Percentiles rank a stretch among this genome's conserved stretches.
phyloP scores from a whole-genome alignment of 92 coral and sea anemone species.

The Zoanthus sociatus region DNA sequence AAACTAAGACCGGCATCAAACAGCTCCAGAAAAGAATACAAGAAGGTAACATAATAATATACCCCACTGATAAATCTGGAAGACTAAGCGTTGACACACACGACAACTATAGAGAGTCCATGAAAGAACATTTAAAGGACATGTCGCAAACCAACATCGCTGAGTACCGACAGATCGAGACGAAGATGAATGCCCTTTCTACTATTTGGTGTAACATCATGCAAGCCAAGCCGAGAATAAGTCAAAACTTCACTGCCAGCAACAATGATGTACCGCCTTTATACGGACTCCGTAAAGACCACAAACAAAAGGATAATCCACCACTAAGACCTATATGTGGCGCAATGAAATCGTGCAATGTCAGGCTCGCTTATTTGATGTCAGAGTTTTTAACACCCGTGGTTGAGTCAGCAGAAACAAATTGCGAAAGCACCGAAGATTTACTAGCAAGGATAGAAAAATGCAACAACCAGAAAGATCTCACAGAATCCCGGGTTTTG shows the following conservation, averaged over 20 bases:
- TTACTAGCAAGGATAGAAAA: no score
- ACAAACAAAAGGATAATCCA: not conserved
- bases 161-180: not conserved
- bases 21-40: not conserved
- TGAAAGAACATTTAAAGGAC: not conserved
- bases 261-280: not conserved
- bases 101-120: conserved; percentile 3
- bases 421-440: no score
- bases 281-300: not conserved
- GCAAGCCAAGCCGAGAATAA: not conserved
- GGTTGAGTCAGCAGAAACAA: no score
- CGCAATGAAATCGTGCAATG: not conserved
- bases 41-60: not conserved
- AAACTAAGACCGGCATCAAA: not conserved
- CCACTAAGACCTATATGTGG: not conserved
- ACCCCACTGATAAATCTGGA: conserved; percentile 16
- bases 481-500: no score
- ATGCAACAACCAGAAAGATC: no score
- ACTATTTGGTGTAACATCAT: not conserved
- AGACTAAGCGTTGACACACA: conserved; percentile 1
- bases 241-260: not conserved
- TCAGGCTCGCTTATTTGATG: not conserved
- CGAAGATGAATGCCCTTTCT: not conserved
- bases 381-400: no score
- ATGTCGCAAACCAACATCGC: not conserved